Percentiles rank a stretch among this genome's conserved stretches.
phyloP scores from a whole-genome alignment of 2,113 vertebrate genomes.

The Chionis minor region DNA sequence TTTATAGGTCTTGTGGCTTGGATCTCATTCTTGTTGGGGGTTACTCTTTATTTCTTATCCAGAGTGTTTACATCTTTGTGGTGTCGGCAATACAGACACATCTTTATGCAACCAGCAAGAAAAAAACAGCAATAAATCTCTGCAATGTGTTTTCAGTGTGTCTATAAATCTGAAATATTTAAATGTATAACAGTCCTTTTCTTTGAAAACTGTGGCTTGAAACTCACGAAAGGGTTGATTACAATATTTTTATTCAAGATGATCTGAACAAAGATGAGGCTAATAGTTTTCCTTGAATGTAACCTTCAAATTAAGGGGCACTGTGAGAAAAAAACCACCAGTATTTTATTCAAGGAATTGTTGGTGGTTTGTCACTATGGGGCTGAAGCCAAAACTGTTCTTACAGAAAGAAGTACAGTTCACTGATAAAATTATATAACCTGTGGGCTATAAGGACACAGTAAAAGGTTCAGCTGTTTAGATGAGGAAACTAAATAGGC shows the following conservation, averaged over 20 bases:
- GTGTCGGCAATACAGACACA: constrained; percentile 47
- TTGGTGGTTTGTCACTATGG: background rate
- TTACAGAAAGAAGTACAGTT: background rate
- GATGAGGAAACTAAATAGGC: background rate
- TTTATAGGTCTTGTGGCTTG: constrained; percentile 61
- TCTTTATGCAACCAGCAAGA: constrained; percentile 43
- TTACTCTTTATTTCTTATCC: constrained; percentile 48
- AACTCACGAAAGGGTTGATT: background rate
- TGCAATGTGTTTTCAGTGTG: constrained; percentile 62
- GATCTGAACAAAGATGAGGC: background rate
- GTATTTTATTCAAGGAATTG: background rate
- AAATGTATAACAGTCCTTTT: constrained; percentile 32
- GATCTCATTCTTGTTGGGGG: constrained; percentile 45
- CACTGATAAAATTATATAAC: background rate
- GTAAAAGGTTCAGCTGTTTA: background rate
- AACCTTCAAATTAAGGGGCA: background rate
- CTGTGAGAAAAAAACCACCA: background rate
- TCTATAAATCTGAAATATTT: constrained; percentile 56
- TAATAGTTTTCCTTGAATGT: background rate
- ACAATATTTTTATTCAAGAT: constrained; percentile 9
- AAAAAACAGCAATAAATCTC: constrained; percentile 52
- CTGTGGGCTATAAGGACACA: background rate
- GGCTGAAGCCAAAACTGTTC: background rate
- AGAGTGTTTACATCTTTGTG: constrained; percentile 65
- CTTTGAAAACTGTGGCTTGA: constrained; percentile 24